Evolutionary conservation across 2,113 vertebrate species (phyloP).

Genomic region (Stegostoma tigrinum): DNA sequence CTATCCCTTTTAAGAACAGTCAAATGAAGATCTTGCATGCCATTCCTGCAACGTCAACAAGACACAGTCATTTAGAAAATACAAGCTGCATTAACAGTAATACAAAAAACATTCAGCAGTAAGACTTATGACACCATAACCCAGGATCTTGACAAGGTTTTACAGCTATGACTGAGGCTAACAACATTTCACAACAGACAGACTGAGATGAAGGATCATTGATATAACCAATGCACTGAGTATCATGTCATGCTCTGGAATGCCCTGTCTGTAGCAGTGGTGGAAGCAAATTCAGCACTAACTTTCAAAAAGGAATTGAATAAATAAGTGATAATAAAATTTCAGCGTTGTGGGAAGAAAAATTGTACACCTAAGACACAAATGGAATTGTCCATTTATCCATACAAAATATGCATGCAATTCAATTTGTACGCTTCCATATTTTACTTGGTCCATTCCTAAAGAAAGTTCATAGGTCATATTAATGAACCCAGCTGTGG

Average conservation of each 20-base stretch:
- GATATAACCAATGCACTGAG: background rate
- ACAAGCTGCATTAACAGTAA: background rate
- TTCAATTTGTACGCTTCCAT: background rate
- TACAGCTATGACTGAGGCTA: background rate
- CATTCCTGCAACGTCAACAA: constrained; percentile 3
- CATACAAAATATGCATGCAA: background rate
- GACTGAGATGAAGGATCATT: background rate
- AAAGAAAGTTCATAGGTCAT: background rate
- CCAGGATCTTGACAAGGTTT: background rate
- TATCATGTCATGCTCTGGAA: background rate
- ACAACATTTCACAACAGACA: background rate
- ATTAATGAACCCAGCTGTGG: background rate
- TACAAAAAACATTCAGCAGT: background rate
- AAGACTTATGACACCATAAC: background rate
- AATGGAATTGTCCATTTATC: background rate
- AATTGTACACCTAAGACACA: background rate
- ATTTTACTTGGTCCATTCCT: background rate
- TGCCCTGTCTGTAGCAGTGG: background rate
- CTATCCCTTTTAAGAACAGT: background rate
- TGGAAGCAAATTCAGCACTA: background rate
- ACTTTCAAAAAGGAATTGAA: background rate
- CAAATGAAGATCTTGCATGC: background rate
- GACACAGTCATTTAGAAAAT: background rate
- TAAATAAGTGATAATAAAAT: background rate
- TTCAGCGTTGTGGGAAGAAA: background rate